Conservation (phyloP, 2,113 vertebrate genomes). For the Mugil cephalus region DNA sequence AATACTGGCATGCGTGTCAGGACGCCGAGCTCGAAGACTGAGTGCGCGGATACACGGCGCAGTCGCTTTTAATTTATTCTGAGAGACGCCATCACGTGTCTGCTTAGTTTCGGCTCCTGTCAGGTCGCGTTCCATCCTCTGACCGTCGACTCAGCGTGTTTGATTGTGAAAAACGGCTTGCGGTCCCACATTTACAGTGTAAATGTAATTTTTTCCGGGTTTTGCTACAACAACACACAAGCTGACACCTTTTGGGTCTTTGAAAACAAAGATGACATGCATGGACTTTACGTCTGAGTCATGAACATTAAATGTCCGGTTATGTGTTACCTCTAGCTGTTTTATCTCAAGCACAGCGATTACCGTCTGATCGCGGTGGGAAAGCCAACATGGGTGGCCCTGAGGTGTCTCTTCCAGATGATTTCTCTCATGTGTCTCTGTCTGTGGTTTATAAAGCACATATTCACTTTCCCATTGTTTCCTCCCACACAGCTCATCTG, state of each 20-base stretch:
- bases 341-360: conserved; percentile 29
- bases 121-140: conserved; percentile 16
- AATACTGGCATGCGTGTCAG: conserved; percentile 17
- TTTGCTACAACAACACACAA: conserved; percentile 20
- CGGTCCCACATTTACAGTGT: neutral
- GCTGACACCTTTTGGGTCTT: conserved; percentile 18
- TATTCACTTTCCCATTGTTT: conserved; percentile 36
- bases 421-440: conserved; percentile 33
- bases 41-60: conserved; percentile 11
- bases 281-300: conserved; percentile 36
- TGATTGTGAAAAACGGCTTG: conserved; percentile 22
- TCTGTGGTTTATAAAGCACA: neutral
- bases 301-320: conserved; percentile 22
- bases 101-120: conserved; percentile 15
- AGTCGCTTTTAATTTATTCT: conserved; percentile 34
- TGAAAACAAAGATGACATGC: conserved; percentile 31
- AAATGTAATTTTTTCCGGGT: neutral
- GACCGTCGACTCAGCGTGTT: conserved; percentile 27
- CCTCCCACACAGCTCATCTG: conserved; percentile 90
- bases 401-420: conserved; percentile 29
- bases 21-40: neutral
- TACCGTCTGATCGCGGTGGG: conserved; percentile 28
- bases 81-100: neutral
- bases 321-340: neutral
- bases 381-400: conserved; percentile 10